Evolutionary conservation across 2,888 invertebrate genomes (phyloP).

Genomic region (Tachina fera): DNA sequence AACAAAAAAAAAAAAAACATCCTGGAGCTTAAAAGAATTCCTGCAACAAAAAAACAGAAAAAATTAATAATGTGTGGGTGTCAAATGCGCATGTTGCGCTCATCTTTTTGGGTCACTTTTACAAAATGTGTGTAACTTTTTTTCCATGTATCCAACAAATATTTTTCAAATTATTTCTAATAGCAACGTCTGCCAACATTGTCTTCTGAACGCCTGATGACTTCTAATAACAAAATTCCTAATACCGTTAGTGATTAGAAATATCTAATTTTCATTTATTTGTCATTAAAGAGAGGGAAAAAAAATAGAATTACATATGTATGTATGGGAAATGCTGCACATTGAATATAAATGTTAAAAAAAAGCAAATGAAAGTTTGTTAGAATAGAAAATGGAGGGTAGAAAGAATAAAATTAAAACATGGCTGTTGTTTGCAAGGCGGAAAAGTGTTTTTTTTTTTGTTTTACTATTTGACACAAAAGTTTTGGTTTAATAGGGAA

Average conservation of each 20-base stretch:
- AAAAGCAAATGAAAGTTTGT: conserved; percentile 1
- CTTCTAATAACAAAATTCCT: conserved; percentile 83
- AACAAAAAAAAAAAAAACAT: conserved; percentile 25
- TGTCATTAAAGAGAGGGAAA: conserved; percentile 10
- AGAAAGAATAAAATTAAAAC: not conserved
- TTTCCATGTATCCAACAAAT: conserved; percentile 38
- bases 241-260: conserved; percentile 79
- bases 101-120: conserved; percentile 5
- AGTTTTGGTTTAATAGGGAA: conserved; percentile 28
- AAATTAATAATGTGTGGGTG: conserved; percentile 52
- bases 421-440: not conserved
- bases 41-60: not conserved
- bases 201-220: conserved; percentile 77
- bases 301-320: not conserved
- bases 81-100: conserved; percentile 61
- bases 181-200: conserved; percentile 72
- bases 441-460: not conserved
- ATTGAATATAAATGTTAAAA: not conserved
- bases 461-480: not conserved
- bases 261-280: conserved; percentile 75
- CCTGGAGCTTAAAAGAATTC: conserved; percentile 26
- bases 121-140: conserved; percentile 21
- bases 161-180: conserved; percentile 76
- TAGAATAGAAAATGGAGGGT: not conserved
- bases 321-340: not conserved